phyloP scores from a whole-genome alignment of 2,113 vertebrate species.

The Myotis lucifugus region DNA sequence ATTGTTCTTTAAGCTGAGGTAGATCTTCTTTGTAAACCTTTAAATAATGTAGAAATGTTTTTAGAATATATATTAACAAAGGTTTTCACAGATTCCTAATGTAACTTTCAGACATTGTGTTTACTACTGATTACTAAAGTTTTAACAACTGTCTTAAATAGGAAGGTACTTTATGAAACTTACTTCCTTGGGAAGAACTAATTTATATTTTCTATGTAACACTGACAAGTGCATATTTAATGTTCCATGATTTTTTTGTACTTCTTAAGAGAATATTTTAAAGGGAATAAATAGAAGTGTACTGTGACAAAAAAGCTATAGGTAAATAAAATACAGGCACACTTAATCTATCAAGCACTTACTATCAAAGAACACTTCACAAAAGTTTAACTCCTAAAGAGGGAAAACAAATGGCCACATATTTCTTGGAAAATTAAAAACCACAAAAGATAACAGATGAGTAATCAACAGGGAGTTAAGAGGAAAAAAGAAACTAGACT shows the following conservation, averaged over 20 bases:
- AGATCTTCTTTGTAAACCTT: conserved; percentile 99
- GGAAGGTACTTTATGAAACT: conserved; percentile 15
- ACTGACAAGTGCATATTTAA: not conserved
- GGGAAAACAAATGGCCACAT: not conserved
- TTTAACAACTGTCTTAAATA: conserved; percentile 19
- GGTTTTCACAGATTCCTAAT: not conserved
- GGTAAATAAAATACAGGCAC: not conserved
- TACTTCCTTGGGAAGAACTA: conserved; percentile 8
- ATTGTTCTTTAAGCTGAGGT: conserved; percentile 99
- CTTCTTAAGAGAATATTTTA: not conserved
- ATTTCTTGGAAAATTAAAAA: conserved; percentile 32
- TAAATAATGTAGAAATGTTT: conserved; percentile 58
- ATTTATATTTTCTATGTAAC: conserved; percentile 10
- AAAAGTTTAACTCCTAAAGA: not conserved
- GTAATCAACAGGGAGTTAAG: not conserved
- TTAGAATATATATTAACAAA: conserved; percentile 45
- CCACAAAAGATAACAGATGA: not conserved
- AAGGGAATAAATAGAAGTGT: conserved; percentile 6
- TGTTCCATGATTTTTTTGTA: not conserved
- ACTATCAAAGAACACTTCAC: conserved; percentile 8
- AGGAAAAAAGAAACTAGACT: not conserved
- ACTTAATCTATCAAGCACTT: conserved; percentile 24
- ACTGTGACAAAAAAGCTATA: conserved; percentile 40
- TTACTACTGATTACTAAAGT: not conserved
- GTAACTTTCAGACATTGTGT: not conserved